Evolutionary conservation across 1,140 invertebrate species (phyloP).

Genomic region (Drosophila pectinifera): DNA sequence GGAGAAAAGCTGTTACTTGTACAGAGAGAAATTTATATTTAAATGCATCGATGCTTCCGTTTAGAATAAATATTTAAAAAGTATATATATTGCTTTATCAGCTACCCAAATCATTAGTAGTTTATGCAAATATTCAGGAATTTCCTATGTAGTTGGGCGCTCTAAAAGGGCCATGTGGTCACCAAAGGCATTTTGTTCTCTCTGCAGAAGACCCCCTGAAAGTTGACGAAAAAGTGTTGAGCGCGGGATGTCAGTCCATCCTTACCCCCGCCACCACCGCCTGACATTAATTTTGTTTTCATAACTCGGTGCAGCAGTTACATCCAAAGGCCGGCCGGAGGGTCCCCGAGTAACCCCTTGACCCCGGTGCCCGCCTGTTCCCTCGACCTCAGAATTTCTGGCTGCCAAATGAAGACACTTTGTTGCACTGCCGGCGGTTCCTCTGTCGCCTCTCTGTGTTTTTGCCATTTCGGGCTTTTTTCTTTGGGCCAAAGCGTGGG

Average conservation of each 20-base stretch:
- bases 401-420: conserved; percentile 76
- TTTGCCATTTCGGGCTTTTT: conserved; percentile 35
- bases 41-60: neutral
- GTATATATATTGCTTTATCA: no score
- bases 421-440: conserved; percentile 51
- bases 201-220: neutral
- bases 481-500: conserved; percentile 58
- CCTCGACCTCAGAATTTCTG: conserved; percentile 12
- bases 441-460: conserved; percentile 25
- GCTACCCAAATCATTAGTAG: no score
- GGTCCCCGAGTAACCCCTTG: conserved; percentile 13
- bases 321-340: conserved; percentile 33
- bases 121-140: no score
- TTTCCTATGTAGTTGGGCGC: no score
- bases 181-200: neutral
- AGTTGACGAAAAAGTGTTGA: conserved; percentile 5
- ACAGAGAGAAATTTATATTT: conserved; percentile 3
- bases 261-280: conserved; percentile 35
- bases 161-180: no score
- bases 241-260: neutral
- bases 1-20: conserved; percentile 61
- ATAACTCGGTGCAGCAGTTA: conserved; percentile 63
- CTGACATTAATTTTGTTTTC: conserved; percentile 83
- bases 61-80: no score
- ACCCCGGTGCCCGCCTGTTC: neutral